phyloP scores from a whole-genome alignment of 2,888 invertebrate species.

The Notodonta ziczac region DNA sequence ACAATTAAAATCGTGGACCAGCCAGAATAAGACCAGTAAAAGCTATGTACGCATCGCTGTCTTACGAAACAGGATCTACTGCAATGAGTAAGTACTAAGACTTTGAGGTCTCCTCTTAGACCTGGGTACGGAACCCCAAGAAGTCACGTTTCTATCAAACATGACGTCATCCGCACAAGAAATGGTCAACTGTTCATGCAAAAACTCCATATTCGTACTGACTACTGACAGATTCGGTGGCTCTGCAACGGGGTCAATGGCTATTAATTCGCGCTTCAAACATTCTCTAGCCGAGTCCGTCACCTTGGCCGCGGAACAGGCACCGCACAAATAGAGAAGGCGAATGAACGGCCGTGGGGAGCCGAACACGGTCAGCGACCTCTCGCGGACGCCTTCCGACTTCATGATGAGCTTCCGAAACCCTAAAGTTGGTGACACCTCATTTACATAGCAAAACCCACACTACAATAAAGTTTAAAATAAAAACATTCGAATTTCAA shows the following conservation, averaged over 20 bases:
- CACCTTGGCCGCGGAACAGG: constrained; percentile 74
- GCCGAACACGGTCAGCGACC: constrained; percentile 78
- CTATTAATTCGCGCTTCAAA: constrained; percentile 26
- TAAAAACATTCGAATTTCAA: no score
- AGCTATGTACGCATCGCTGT: no score
- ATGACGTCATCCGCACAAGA: not conserved
- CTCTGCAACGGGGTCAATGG: constrained; percentile 23
- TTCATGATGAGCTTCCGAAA: constrained; percentile 64
- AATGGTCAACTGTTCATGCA: constrained; percentile 1
- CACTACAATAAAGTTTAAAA: not conserved
- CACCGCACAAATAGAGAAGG: constrained; percentile 49
- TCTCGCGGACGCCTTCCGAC: constrained; percentile 58
- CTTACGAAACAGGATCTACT: no score
- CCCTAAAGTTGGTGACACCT: constrained; percentile 2
- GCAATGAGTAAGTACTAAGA: no score
- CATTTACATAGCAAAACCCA: constrained; percentile 18
- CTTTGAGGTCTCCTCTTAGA: no score
- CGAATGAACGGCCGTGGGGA: constrained; percentile 67
- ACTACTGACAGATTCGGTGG: constrained; percentile 14
- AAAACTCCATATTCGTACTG: constrained; percentile 4
- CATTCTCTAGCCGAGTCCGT: constrained; percentile 49
- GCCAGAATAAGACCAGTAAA: no score
- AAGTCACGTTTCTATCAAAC: not conserved
- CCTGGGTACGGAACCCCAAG: not conserved
- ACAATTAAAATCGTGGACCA: not conserved